These are phyloP conservation scores for Sarcophaga bullata DNA, from an alignment of 1,140 invertebrate genomes.

Conservation along the genomic window DNA sequence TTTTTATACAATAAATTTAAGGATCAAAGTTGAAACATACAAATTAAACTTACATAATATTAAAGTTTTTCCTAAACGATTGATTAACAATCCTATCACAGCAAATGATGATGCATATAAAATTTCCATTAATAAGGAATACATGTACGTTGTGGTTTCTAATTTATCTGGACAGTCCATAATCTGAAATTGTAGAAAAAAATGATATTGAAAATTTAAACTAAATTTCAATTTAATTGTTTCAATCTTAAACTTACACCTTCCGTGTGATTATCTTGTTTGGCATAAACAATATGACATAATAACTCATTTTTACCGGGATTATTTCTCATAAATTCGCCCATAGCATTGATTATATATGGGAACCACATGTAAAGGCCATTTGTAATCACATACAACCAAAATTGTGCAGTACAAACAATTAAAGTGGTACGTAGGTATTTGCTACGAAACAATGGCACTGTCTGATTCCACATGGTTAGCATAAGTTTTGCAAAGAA, in stretches of 20 bases:
- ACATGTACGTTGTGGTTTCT: slow-evolving; percentile 46
- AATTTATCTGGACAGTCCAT: slow-evolving; percentile 45
- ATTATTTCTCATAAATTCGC: slow-evolving; percentile 44
- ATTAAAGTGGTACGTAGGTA: slow-evolving; percentile 65
- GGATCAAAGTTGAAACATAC: too few relatives aligned
- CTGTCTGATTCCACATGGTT: slow-evolving; percentile 67
- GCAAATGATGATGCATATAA: slow-evolving; percentile 47
- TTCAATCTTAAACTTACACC: slow-evolving; percentile 37
- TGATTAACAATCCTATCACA: slow-evolving; percentile 46
- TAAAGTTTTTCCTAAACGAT: slow-evolving; percentile 44
- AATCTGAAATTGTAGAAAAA: slow-evolving; percentile 29
- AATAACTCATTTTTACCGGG: slow-evolving; percentile 42
- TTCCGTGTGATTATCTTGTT: slow-evolving; percentile 44
- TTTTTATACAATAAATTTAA: too few relatives aligned
- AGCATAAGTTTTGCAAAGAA: neutral
- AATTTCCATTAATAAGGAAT: slow-evolving; percentile 47
- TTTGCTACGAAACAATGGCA: slow-evolving; percentile 66
- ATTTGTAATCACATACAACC: slow-evolving; percentile 66
- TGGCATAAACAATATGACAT: slow-evolving; percentile 47
- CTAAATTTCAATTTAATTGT: neutral
- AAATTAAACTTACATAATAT: slow-evolving; percentile 45
- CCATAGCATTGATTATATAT: slow-evolving; percentile 47
- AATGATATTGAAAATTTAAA: neutral
- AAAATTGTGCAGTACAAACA: slow-evolving; percentile 56
- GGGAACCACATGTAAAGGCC: slow-evolving; percentile 52